These are phyloP conservation scores for Thamnophis elegans DNA, from an alignment of 2,797 vertebrate species.

Conservation along the genomic window DNA sequence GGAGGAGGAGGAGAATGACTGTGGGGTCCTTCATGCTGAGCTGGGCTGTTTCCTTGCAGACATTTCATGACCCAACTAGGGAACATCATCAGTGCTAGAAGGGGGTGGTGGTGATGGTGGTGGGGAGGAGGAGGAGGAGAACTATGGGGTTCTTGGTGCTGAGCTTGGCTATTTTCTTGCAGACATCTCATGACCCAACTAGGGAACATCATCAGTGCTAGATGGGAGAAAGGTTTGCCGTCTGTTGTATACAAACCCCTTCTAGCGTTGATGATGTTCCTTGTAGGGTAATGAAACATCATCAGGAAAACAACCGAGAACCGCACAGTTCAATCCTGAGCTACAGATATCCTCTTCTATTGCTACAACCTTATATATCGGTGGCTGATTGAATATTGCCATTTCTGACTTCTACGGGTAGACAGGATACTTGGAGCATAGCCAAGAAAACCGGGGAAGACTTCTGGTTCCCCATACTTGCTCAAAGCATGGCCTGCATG, in stretches of 20 bases:
- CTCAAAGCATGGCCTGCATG: background rate
- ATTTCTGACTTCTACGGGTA: background rate
- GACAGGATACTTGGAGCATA: background rate
- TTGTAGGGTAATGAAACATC: background rate
- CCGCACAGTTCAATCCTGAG: background rate
- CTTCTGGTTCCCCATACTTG: background rate
- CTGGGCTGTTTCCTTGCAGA: too few relatives aligned
- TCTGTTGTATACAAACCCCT: background rate
- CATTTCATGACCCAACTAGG: too few relatives aligned
- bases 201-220: background rate
- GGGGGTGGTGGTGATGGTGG: too few relatives aligned
- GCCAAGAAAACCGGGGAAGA: background rate
- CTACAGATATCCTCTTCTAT: background rate
- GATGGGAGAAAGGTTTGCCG: background rate
- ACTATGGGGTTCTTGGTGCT: background rate
- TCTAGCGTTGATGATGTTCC: background rate
- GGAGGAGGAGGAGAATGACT: background rate
- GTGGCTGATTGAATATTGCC: background rate
- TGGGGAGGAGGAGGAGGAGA: fast-evolving
- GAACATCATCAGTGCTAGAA: too few relatives aligned
- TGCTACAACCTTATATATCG: background rate
- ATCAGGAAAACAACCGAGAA: background rate
- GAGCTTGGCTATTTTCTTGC: background rate
- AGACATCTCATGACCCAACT: background rate
- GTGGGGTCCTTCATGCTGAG: too few relatives aligned